Percentiles rank a stretch among this genome's conserved stretches.
Evolutionary conservation across 1,140 invertebrate genomes (phyloP).

Genomic region (Manduca sexta): DNA sequence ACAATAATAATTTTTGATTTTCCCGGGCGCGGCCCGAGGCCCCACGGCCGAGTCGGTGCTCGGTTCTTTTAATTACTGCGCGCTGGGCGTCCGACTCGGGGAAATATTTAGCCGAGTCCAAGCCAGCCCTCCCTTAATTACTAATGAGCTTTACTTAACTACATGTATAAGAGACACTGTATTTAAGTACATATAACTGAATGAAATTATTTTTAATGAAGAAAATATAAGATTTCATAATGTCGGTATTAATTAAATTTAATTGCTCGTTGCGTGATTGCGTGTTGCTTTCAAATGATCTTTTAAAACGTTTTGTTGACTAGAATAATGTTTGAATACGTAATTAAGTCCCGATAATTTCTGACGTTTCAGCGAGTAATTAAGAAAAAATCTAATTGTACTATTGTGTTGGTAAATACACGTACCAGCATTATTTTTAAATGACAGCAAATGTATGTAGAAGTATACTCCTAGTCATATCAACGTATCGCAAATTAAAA

Average conservation of each 20-base stretch:
- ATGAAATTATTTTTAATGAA: slow-evolving; percentile 14
- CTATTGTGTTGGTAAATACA: too few relatives aligned
- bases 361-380: too few relatives aligned
- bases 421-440: too few relatives aligned
- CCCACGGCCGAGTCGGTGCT: slow-evolving; percentile 29
- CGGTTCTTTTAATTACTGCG: slow-evolving; percentile 64
- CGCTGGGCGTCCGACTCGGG: slow-evolving; percentile 36
- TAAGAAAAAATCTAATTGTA: too few relatives aligned
- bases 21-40: slow-evolving; percentile 32
- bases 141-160: slow-evolving; percentile 58
- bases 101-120: slow-evolving; percentile 64
- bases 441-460: too few relatives aligned
- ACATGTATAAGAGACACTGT: slow-evolving; percentile 22
- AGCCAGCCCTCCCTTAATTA: slow-evolving; percentile 53
- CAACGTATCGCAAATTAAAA: too few relatives aligned
- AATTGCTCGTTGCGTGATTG: neutral
- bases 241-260: slow-evolving; percentile 4
- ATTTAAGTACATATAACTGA: neutral
- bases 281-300: neutral
- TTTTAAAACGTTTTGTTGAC: too few relatives aligned
- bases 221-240: slow-evolving; percentile 6
- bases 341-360: too few relatives aligned
- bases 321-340: too few relatives aligned
- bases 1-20: slow-evolving; percentile 62
- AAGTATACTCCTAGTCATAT: too few relatives aligned